phyloP scores from a whole-genome alignment of 2,113 vertebrate genomes.

The Rhinogobius similis region DNA sequence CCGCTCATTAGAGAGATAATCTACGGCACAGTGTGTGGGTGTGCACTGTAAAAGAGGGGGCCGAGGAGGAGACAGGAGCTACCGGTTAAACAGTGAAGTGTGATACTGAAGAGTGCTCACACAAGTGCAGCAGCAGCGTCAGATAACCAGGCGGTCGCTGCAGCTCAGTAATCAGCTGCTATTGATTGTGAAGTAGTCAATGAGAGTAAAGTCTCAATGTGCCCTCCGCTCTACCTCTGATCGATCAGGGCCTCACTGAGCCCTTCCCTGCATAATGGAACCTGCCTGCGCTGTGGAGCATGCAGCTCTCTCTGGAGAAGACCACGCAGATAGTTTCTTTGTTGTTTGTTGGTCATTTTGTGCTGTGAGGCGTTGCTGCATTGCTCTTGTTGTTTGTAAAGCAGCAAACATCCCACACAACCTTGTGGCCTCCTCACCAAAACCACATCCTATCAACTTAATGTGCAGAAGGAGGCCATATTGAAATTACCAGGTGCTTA shows the following conservation, averaged over 20 bases:
- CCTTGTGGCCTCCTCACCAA: constrained; percentile 52
- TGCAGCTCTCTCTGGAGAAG: constrained; percentile 1
- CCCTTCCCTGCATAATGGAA: constrained; percentile 47
- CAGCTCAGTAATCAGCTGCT: constrained; percentile 62
- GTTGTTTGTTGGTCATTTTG: constrained; percentile 7
- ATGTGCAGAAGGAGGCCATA: constrained; percentile 61
- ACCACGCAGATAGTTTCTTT: constrained; percentile 2
- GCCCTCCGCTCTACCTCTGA: constrained; percentile 54
- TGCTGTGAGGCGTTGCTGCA: not conserved
- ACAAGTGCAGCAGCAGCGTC: constrained; percentile 18
- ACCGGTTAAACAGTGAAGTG: constrained; percentile 28
- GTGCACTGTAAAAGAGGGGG: constrained; percentile 11
- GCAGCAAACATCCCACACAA: constrained; percentile 4
- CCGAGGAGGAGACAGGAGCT: constrained; percentile 12
- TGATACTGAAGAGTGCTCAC: constrained; percentile 45
- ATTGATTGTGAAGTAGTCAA: constrained; percentile 70
- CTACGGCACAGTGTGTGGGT: constrained; percentile 21
- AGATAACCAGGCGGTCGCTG: constrained; percentile 44
- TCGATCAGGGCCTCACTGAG: constrained; percentile 56
- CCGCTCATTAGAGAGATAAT: constrained; percentile 43
- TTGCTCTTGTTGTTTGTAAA: not conserved
- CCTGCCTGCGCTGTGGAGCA: constrained; percentile 19
- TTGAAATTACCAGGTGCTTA: constrained; percentile 75
- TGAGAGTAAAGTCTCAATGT: constrained; percentile 66
- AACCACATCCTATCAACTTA: constrained; percentile 62